Conservation (phyloP, 2,113 vertebrate genomes). For the Chaetura pelagica region DNA sequence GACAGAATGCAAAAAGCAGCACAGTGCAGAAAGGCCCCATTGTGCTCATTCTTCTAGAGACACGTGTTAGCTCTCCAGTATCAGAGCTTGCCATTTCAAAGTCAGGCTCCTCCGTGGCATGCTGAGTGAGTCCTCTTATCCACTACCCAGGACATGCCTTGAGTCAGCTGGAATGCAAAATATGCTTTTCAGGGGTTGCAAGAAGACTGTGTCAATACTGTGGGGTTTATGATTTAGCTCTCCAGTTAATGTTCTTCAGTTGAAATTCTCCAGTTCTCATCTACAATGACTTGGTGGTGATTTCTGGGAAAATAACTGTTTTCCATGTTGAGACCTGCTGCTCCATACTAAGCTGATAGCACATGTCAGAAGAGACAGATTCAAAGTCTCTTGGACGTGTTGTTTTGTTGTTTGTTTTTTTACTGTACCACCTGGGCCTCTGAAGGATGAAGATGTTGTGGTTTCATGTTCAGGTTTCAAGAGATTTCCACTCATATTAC, state of each 20-base stretch:
- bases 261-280: background rate
- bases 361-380: background rate
- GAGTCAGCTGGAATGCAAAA: conserved; percentile 51
- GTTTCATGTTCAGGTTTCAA: background rate
- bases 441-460: background rate
- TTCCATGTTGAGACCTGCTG: background rate
- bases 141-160: background rate
- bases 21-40: background rate
- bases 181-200: background rate
- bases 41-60: background rate
- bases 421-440: background rate
- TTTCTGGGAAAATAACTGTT: background rate
- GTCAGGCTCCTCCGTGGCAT: background rate
- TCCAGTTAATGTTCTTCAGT: background rate
- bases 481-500: background rate
- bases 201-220: conserved; percentile 7
- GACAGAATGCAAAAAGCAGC: background rate
- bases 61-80: background rate
- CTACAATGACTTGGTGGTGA: background rate
- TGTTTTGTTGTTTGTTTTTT: background rate
- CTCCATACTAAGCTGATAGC: background rate
- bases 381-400: background rate
- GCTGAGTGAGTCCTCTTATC: conserved; percentile 24
- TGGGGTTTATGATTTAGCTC: background rate
- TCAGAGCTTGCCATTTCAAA: background rate